Evolutionary conservation across 1,140 invertebrate species (phyloP), one percentile per base, ranked within the genome.

Genomic region (Leptinotarsa defecta): DNA sequence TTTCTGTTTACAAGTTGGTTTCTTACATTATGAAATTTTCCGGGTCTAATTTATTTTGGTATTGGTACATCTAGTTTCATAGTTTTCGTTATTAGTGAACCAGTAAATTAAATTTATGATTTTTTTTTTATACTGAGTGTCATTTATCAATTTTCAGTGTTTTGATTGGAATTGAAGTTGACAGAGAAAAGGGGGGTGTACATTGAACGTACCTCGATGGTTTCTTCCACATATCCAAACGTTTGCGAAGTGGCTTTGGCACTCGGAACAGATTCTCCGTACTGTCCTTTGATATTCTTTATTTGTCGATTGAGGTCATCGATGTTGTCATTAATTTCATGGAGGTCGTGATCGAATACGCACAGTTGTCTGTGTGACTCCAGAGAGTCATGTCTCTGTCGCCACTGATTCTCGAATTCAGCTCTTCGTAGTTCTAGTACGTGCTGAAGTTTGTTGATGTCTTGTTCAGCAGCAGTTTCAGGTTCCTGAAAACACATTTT

Each of bases 221-320:
- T 95, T 86, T 91, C 91, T 86, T 95, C 92, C 84, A 95, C 95
- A 78, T 94, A 91, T 67, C 88, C 87, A 83, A 94, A 95, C 62
- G 92, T 91, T 71, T 90, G 86, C 13, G 92, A 91, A 71, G 91
- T 92, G 64, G 91, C 89, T 84, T 90, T 91, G 2, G 92, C 92
- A 49, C 91, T 88, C 13, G 89, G 86, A 74, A 94, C 84, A 80
- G 91, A 94, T 81, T 94, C 93, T 17, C 93, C 92, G 84, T 91
- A 92, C 85, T 92, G 90, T 68, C 89, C 90, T 83, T 89, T 88
- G 79, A 92, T 88, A 57, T 89, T 87, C 73, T 86, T 75, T 76
- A 94, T 86, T 81, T 94, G 91, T 61, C 87, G 84, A 74, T 89
- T 89, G 43, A 94, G 84, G 75, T 92, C 91, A 81, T 91, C 89